Evolutionary conservation across 2,888 invertebrate genomes (phyloP).

Genomic region (Cataglyphis livida): DNA sequence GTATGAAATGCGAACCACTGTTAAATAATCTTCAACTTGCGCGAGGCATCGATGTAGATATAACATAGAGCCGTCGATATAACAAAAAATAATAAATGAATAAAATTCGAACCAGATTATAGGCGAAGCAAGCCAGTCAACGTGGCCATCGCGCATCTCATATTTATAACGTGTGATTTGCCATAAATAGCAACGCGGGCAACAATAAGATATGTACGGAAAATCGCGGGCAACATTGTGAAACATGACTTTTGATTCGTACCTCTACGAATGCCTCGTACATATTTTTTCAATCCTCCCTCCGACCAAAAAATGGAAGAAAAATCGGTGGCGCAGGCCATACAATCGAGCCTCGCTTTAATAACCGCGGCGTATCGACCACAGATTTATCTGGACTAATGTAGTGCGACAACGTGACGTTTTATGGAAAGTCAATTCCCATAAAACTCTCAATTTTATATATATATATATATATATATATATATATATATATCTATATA

Average conservation of each 20-base stretch:
- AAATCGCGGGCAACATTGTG: constrained; percentile 25
- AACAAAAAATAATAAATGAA: constrained; percentile 2
- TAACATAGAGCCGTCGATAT: not conserved
- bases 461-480: not conserved
- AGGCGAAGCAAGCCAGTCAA: not conserved
- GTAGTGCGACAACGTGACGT: constrained; percentile 53
- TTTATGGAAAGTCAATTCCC: constrained; percentile 70
- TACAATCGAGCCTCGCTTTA: constrained; percentile 41
- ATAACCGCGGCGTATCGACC: constrained; percentile 14
- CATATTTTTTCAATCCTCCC: constrained; percentile 19
- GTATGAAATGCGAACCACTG: not conserved
- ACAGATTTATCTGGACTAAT: constrained; percentile 56
- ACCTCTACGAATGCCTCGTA: not conserved
- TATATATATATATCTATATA: not conserved
- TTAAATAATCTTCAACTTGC: not conserved
- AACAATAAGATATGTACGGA: not conserved
- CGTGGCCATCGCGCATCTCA: not conserved
- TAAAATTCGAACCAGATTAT: not conserved
- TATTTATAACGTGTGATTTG: constrained; percentile 37
- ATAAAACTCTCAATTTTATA: constrained; percentile 61
- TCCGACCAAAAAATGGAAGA: constrained; percentile 28
- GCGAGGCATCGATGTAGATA: not conserved
- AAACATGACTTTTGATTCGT: constrained; percentile 47
- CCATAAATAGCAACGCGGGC: constrained; percentile 44
- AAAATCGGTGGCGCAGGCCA: constrained; percentile 9